These are phyloP conservation scores for Elachura formosa DNA, from an alignment of 2,113 vertebrate genomes.

Conservation along the genomic window DNA sequence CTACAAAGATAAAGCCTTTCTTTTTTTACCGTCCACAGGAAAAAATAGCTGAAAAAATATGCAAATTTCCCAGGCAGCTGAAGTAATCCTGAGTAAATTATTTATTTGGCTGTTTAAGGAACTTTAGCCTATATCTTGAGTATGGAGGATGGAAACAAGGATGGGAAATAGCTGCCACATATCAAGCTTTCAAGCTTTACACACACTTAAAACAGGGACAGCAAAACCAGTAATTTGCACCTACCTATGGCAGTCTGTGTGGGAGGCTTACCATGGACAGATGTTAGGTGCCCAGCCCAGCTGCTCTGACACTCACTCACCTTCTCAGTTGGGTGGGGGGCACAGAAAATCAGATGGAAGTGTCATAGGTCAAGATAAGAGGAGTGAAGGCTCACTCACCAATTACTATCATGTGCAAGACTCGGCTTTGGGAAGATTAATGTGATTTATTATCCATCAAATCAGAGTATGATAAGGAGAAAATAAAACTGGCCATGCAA, in stretches of 20 bases:
- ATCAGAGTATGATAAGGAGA: not conserved
- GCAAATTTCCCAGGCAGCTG: not conserved
- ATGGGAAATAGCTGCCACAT: not conserved
- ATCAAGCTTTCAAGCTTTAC: not conserved
- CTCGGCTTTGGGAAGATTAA: not conserved
- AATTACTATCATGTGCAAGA: not conserved
- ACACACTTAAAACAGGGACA: not conserved
- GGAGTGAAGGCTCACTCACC: not conserved
- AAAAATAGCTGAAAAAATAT: not conserved
- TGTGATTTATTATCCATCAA: not conserved
- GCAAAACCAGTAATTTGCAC: not conserved
- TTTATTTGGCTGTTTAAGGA: not conserved
- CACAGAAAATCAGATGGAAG: not conserved
- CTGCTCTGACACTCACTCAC: not conserved
- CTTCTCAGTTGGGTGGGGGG: not conserved
- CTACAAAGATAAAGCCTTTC: not conserved
- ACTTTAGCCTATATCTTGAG: not conserved
- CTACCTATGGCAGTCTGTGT: not conserved
- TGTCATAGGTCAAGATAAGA: too few relatives aligned
- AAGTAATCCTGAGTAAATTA: not conserved
- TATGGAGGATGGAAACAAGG: not conserved
- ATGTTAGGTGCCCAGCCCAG: not conserved
- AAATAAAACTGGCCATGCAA: not conserved
- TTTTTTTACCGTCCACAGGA: not conserved
- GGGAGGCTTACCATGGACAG: not conserved